Conservation (phyloP, 2,888 invertebrate genomes). For the Philonicus albiceps region DNA sequence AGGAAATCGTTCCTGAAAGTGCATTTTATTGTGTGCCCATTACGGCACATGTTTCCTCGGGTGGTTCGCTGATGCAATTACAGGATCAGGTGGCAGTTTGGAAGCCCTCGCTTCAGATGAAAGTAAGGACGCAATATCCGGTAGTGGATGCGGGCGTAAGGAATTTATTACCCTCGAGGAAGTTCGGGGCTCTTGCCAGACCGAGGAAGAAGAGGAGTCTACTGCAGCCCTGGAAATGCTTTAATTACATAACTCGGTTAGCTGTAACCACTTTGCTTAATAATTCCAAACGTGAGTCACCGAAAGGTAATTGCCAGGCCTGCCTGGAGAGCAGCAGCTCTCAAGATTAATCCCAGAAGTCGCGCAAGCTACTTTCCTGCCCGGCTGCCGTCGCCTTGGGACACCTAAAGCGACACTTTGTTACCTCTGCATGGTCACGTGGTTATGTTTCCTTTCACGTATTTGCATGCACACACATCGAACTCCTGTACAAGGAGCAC, state of each 20-base stretch:
- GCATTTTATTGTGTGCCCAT: neutral
- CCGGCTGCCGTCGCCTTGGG: neutral
- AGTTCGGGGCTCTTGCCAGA: neutral
- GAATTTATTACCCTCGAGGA: constrained; percentile 2
- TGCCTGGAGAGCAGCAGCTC: neutral
- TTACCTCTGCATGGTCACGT: constrained; percentile 14
- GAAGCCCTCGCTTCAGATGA: neutral
- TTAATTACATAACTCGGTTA: constrained; percentile 41
- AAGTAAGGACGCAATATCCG: constrained; percentile 3
- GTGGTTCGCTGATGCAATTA: constrained; percentile 9
- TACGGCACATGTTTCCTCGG: neutral
- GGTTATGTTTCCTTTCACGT: constrained; percentile 1
- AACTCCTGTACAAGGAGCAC: neutral
- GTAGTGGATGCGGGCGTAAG: neutral
- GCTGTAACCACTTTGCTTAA: constrained; percentile 38
- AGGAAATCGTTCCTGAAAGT: neutral
- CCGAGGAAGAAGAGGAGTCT: neutral
- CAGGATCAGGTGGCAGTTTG: neutral
- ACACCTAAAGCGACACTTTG: constrained; percentile 8
- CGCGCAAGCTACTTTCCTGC: constrained; percentile 3
- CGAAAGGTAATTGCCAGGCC: constrained; percentile 12
- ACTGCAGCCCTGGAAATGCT: neutral
- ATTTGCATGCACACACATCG: neutral
- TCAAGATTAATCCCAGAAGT: constrained; percentile 28
- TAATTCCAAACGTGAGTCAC: constrained; percentile 22